phyloP scores from a whole-genome alignment of 2,888 invertebrate genomes.

The Dolichopus griseipennis region DNA sequence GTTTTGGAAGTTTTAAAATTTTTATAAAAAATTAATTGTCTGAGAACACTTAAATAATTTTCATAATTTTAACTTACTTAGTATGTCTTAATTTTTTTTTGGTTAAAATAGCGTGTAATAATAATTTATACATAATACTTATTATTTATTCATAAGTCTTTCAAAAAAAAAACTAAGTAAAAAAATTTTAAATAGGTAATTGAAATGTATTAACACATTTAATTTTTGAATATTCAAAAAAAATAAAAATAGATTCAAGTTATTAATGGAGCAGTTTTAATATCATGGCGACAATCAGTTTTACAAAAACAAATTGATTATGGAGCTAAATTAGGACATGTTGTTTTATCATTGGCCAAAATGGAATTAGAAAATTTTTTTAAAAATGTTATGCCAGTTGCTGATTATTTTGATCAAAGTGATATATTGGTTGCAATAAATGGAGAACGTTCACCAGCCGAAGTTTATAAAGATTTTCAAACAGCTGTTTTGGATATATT shows the following conservation, averaged over 20 bases:
- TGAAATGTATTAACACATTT: too few relatives aligned
- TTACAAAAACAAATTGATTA: slow-evolving; percentile 84
- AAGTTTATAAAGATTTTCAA: slow-evolving; percentile 79
- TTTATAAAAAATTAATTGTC: too few relatives aligned
- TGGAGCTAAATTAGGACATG: slow-evolving; percentile 77
- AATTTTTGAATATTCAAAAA: neutral
- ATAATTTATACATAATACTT: too few relatives aligned
- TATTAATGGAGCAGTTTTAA: slow-evolving; percentile 74
- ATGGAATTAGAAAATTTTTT: slow-evolving; percentile 88
- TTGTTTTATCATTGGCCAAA: slow-evolving; percentile 66
- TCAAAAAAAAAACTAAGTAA: too few relatives aligned
- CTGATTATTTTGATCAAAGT: slow-evolving; percentile 82
- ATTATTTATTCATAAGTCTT: too few relatives aligned
- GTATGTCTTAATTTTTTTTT: too few relatives aligned
- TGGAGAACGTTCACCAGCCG: slow-evolving; percentile 76
- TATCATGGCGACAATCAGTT: slow-evolving; percentile 79
- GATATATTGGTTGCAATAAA: slow-evolving; percentile 71
- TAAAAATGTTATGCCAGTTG: slow-evolving; percentile 80
- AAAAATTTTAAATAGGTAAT: too few relatives aligned
- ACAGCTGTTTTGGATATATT: slow-evolving; percentile 68
- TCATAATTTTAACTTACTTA: too few relatives aligned
- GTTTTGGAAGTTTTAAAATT: too few relatives aligned
- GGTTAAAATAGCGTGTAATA: too few relatives aligned
- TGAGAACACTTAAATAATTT: too few relatives aligned
- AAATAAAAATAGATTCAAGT: slow-evolving; percentile 65